A percentile compares a stretch with the other conserved stretches of the same genome.
Conservation (phyloP, 2,113 vertebrate species). For the Halcyon senegalensis region DNA sequence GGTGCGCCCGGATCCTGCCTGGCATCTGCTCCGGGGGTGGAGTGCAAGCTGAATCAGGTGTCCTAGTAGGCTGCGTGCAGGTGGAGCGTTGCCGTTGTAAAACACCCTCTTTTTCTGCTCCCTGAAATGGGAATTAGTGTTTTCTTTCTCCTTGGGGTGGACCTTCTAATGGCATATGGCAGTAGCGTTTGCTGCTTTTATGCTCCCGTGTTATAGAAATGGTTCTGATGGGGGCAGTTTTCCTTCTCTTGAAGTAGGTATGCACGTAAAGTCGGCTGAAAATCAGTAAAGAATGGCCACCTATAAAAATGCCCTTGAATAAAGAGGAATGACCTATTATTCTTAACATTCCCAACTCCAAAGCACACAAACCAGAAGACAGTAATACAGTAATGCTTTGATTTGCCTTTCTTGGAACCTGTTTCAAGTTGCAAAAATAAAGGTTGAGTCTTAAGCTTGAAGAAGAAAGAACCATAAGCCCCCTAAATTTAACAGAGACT, state of each 20-base stretch:
- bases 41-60: background rate
- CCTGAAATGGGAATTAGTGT: background rate
- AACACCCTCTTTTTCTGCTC: accelerated
- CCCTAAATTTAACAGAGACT: background rate
- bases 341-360: background rate
- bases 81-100: background rate
- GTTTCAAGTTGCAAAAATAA: background rate
- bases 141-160: background rate
- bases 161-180: background rate
- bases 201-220: background rate
- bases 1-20: background rate
- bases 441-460: background rate
- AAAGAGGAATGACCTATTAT: background rate
- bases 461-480: background rate
- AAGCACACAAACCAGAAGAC: background rate
- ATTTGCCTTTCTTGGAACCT: background rate
- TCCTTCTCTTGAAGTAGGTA: background rate
- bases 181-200: background rate
- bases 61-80: background rate
- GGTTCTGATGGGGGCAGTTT: background rate
- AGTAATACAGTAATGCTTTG: background rate
- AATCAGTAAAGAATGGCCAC: background rate
- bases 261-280: background rate
- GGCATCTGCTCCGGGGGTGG: background rate
- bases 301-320: background rate